Base-by-base conservation (phyloP, 2,888 invertebrate genomes). In the Tachina grossa region DNA sequence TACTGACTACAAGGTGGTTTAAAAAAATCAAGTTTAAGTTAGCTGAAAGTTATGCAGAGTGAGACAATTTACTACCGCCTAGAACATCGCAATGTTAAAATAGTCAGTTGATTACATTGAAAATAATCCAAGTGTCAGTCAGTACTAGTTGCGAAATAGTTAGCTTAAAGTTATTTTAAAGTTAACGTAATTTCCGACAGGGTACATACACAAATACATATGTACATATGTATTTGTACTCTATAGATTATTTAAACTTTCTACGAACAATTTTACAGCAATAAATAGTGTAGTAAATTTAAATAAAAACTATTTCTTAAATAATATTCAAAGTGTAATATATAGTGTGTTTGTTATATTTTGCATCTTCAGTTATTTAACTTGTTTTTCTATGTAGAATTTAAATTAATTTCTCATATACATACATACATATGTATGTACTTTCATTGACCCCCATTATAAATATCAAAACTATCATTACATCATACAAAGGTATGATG, bases 391-490 rank as follows among this genome's bases (percentile, higher is more conserved):
- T 77, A 65, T 45, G 22, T 19, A 43, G 61, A 72, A 71, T 72
- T 63, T 63, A 51, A 77, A 77, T 83, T 72, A 71, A 77, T 77
- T 71, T 63, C 39, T 61, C 61, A 51, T 71, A 65, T 65, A 22
- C 31, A 31, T 31, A 31, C 31, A 31, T 31, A 31, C 31, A 31
- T 31, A 0, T 6, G 2, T 31, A 31, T 31, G 31, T 31, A 31
- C 63, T 74, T 71, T 72, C 76, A 83, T 78, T 83, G 83, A 78
- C 77, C 77, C 69, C 83, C 22, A 74, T 83, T 83, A 83, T 59
- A 83, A 66, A 63, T 55, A 59, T 59, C 5, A 69, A 75, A 65
- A 66, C 41, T 22, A 49, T 63, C 75, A 75, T 69, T 31, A 31
- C 31, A 76, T 55, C 72, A 80, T 65, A 65, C 13, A 76, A 83